Conservation (phyloP, 2,113 vertebrate genomes). For the Microcebus tavaratra region DNA sequence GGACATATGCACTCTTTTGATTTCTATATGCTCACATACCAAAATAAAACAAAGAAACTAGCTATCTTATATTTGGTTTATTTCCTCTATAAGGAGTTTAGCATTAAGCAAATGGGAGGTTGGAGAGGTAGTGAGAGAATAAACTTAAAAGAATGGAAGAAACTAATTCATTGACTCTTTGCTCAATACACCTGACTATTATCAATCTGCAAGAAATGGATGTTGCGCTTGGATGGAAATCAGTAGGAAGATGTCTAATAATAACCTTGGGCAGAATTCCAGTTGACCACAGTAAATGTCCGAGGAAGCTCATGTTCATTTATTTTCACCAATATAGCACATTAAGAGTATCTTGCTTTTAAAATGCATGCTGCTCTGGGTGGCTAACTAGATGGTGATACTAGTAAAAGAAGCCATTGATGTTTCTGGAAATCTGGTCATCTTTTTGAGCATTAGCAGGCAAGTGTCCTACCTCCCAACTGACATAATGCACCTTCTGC, state of each 20-base stretch:
- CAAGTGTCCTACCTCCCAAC: not conserved
- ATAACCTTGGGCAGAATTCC: conserved; percentile 70
- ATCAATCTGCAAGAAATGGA: conserved; percentile 56
- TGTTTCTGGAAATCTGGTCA: conserved; percentile 30
- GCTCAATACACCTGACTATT: conserved; percentile 31
- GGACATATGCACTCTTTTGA: not conserved
- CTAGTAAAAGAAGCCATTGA: conserved; percentile 46
- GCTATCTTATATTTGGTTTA: conserved; percentile 36
- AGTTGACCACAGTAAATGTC: conserved; percentile 60
- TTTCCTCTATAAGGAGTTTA: conserved; percentile 17
- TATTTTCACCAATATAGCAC: conserved; percentile 51
- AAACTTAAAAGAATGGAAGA: conserved; percentile 37
- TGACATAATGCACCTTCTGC: conserved; percentile 68
- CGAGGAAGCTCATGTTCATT: conserved; percentile 52
- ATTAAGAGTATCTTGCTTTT: conserved; percentile 42
- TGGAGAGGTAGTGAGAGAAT: not conserved
- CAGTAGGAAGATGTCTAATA: conserved; percentile 62
- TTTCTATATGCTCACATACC: not conserved
- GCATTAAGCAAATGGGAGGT: not conserved
- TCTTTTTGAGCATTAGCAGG: conserved; percentile 1
- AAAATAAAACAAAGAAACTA: conserved; percentile 42
- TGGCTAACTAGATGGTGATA: conserved; percentile 37
- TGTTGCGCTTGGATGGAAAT: conserved; percentile 40
- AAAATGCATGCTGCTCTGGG: conserved; percentile 49
- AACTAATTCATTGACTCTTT: conserved; percentile 31